These are phyloP conservation scores for Chaitophorus viminalis DNA, from an alignment of 2,888 invertebrate genomes.

Conservation along the genomic window DNA sequence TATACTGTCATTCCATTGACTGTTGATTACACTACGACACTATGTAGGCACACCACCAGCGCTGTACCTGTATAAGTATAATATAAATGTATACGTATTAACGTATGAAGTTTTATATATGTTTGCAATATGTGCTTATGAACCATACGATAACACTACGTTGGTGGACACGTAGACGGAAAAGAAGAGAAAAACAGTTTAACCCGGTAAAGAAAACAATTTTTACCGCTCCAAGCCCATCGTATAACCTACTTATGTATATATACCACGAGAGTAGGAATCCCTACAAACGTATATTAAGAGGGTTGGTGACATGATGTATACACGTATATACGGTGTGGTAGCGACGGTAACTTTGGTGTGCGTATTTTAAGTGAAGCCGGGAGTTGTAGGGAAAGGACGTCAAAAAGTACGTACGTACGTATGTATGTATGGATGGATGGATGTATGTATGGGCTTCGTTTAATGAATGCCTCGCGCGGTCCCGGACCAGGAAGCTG, in stretches of 20 bases:
- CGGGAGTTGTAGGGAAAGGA: not conserved
- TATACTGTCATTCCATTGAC: conserved; percentile 34
- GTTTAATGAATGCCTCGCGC: conserved; percentile 61
- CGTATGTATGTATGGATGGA: too few species aligned
- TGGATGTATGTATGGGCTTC: conserved; percentile 31
- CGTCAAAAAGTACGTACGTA: conserved; percentile 35
- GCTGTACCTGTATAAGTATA: not conserved
- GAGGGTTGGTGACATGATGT: conserved; percentile 16
- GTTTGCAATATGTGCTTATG: not conserved
- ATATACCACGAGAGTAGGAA: not conserved
- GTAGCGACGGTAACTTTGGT: not conserved
- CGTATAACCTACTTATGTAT: too few species aligned
- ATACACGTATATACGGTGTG: not conserved
- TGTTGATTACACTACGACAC: not conserved
- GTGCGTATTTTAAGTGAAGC: not conserved
- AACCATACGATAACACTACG: not conserved
- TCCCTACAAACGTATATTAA: conserved; percentile 31
- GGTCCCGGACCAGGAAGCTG: conserved; percentile 60
- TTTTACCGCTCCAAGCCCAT: not conserved
- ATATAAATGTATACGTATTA: not conserved
- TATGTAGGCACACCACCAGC: not conserved
- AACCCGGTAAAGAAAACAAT: not conserved
- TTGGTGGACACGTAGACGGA: not conserved
- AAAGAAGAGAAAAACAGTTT: not conserved
- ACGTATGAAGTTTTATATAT: not conserved